A percentile compares a stretch with the other conserved stretches of the same genome.
Conservation (phyloP, 2,888 invertebrate species). For the Acronicta aceris region DNA sequence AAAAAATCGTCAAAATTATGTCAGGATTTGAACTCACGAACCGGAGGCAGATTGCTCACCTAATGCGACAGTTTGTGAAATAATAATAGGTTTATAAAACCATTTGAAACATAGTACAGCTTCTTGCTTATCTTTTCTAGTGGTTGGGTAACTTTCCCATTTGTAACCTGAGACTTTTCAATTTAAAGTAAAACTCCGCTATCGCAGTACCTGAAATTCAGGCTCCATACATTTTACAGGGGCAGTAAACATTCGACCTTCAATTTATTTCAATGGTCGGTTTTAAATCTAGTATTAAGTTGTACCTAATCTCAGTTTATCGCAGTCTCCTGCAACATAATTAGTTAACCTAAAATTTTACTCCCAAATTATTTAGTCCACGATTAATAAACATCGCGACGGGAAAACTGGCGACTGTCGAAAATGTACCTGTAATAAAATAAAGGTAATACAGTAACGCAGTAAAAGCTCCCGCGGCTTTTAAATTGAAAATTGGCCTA, state of each 20-base stretch:
- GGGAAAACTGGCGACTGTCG: conserved; percentile 15
- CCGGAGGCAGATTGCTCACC: too few species aligned
- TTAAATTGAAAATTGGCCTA: conserved; percentile 50
- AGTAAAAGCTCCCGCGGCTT: conserved; percentile 46
- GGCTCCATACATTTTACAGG: conserved; percentile 41
- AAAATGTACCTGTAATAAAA: conserved; percentile 50
- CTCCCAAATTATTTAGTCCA: conserved; percentile 49
- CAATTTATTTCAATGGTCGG: conserved; percentile 40
- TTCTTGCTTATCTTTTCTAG: neutral
- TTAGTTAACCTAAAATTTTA: conserved; percentile 52
- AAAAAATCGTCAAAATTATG: too few species aligned
- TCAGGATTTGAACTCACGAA: too few species aligned
- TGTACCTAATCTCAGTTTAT: conserved; percentile 53
- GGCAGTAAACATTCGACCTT: conserved; percentile 44
- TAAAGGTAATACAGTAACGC: conserved; percentile 36
- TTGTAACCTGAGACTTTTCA: conserved; percentile 28
- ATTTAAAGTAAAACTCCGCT: conserved; percentile 32
- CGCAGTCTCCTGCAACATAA: conserved; percentile 44
- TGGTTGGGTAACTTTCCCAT: neutral
- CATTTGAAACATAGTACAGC: neutral
- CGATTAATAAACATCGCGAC: conserved; percentile 46
- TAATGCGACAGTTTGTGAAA: too few species aligned
- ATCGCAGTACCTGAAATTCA: conserved; percentile 39
- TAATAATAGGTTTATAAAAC: too few species aligned
- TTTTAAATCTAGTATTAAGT: conserved; percentile 33